Base-by-base conservation (phyloP, 2,888 invertebrate species). In the Cantharis rustica region DNA sequence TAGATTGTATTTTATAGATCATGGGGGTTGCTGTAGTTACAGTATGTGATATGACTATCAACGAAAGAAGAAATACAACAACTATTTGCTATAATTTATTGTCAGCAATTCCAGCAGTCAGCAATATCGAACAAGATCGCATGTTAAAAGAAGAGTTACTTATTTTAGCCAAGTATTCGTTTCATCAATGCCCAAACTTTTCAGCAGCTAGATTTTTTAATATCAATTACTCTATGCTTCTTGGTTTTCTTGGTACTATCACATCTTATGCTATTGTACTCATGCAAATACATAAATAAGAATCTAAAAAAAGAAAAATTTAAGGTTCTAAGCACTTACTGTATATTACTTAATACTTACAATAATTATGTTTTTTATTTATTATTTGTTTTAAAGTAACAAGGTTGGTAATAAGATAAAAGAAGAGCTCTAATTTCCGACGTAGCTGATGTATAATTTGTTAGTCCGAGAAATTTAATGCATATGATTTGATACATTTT, bases 231-330 rank as follows among this genome's bases (percentile, higher is more conserved):
- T 75, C 78, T 16, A 81, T 82, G 75, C 17, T 84, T n/a, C 82
- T 83, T 16, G 80, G 82, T 13, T 79, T 84, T 11, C 70, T 84
- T 16, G 82, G 81, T 31, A 81, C 82, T 63, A 75, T 84, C 13
- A 82, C 82, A 16, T 83, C 84, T 1, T 84, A 84, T 73, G 76
- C 83, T 69, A 82, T 84, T 74, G 84, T 84, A n/a, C 71, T 82
- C 2, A 79, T 84, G 16, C 83, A 84, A 73, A 82, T 84, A 62
- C 16, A 76, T 17, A 74, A 73, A 63, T 69, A 69, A 64, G n/a
- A n/a, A n/a, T n/a, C n/a, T n/a, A n/a, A n/a, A n/a, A n/a, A n/a
- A n/a, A n/a, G n/a, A n/a, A n/a, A n/a, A n/a, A n/a, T n/a, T n/a
- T n/a, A n/a, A n/a, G n/a, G n/a, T n/a, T n/a, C n/a, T n/a, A n/a